A percentile compares a stretch with the other conserved stretches of the same genome.
phyloP scores from a whole-genome alignment of 2,113 vertebrate species.

The Notarius lentiginosus region DNA sequence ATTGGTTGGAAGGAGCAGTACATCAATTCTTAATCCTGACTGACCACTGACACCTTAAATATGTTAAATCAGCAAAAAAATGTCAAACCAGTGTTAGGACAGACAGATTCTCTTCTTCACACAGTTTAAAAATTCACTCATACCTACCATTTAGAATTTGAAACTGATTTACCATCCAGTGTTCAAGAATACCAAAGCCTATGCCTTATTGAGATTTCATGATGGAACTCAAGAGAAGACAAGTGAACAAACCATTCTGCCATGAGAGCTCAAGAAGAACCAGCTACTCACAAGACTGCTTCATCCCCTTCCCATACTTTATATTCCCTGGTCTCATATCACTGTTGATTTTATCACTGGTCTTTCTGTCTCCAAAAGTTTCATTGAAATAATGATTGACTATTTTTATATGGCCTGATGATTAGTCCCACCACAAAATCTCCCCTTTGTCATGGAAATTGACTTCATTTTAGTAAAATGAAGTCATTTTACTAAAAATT shows the following conservation, averaged over 20 bases:
- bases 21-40: neutral
- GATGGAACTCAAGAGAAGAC: neutral
- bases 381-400: neutral
- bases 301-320: neutral
- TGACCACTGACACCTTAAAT: neutral
- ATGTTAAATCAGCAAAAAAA: neutral
- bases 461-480: too few species aligned
- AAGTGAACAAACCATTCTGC: neutral
- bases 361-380: neutral
- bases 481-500: neutral
- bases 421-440: neutral
- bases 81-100: too few species aligned
- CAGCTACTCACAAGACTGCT: neutral
- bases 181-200: neutral
- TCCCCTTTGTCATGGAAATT: neutral
- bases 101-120: too few species aligned
- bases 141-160: too few species aligned
- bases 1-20: too few species aligned
- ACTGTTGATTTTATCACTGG: neutral
- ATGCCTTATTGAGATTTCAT: neutral
- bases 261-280: neutral
- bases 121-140: too few species aligned
- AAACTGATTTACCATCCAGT: too few species aligned
- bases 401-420: too few species aligned
- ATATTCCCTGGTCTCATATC: neutral